Evolutionary conservation across 2,888 invertebrate genomes (phyloP), one percentile per base, ranked within the genome.

Genomic region (Tetheella fluctuosa): DNA sequence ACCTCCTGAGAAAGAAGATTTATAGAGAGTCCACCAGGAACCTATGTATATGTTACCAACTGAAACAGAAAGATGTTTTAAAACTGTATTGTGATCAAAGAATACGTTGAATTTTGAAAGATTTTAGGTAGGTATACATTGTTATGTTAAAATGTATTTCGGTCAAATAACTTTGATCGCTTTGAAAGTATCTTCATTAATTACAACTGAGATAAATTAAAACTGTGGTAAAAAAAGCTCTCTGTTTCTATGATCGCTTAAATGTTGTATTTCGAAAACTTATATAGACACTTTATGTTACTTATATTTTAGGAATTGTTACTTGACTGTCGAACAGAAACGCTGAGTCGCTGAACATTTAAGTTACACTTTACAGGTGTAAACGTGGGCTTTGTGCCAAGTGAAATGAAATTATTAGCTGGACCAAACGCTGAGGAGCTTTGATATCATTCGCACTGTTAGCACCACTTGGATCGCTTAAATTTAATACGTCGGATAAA

Each of bases 361-460:
- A 54, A 23, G 34, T 59, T 64, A 57, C 55, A 20, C 42, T 53
- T 48, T 64, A 39, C 65, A 69, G 59, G 69, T 68, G 72, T 17
- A 58, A 60, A 53, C 55, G 57, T 63, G 74, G 79, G 74, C 74
- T 56, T 54, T 62, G 62, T 53, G 76, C 77, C 77, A 77, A 70
- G 58, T 58, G 42, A 70, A 74, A 79, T 77, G 68, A 70, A 77
- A 71, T 79, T 77, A 77, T 73, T 71, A 77, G 65, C 68, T 59
- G 58, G 48, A 65, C 59, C 52, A 58, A 59, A 30, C 64, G 55
- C 53, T 59, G 34, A 2, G 34, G 1, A 10, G n/a, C 30, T 10
- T 30, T 30, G 67, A 71, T 67, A 71, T 58, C 52, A 34, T 20
- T 64, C 52, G 54, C 57, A 23, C 13, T 55, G 60, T 54, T 62